A percentile compares a stretch with the other conserved stretches of the same genome.
Evolutionary conservation across 2,888 invertebrate species (phyloP).

Genomic region (Hydriomena furcata): DNA sequence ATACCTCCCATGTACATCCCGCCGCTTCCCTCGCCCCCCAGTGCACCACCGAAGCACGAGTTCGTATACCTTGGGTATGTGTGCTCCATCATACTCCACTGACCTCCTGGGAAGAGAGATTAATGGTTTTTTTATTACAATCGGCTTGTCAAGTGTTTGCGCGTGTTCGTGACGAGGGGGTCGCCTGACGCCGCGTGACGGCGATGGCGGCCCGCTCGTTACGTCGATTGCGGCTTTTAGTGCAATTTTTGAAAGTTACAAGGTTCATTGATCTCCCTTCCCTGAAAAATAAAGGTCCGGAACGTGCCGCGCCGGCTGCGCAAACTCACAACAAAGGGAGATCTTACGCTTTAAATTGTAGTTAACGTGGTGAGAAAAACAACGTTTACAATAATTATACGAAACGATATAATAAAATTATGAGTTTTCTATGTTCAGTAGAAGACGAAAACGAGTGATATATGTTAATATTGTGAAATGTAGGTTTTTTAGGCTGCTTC

Average conservation of each 20-base stretch:
- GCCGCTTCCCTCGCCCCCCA: constrained; percentile 47
- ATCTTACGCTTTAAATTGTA: constrained; percentile 10
- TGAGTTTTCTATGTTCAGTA: too few species aligned
- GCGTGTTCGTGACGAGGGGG: not conserved
- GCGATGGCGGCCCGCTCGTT: constrained; percentile 5
- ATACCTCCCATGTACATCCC: constrained; percentile 80
- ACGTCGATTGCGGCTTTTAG: constrained; percentile 6
- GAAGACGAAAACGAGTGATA: too few species aligned
- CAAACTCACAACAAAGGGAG: constrained; percentile 22
- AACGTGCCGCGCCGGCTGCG: constrained; percentile 6
- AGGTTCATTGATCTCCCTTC: constrained; percentile 81
- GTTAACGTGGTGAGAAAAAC: too few species aligned
- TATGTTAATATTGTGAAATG: too few species aligned
- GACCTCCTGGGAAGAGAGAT: constrained; percentile 90
- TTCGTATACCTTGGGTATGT: constrained; percentile 89
- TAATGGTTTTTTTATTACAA: constrained; percentile 67
- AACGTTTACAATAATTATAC: too few species aligned
- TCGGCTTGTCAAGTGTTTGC: not conserved
- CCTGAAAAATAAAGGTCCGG: constrained; percentile 63
- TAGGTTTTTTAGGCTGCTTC: too few species aligned
- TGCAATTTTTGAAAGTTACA: constrained; percentile 17
- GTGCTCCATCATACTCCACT: constrained; percentile 94
- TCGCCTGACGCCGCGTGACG: constrained; percentile 1
- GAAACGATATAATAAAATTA: too few species aligned
- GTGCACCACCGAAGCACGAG: constrained; percentile 85